Evolutionary conservation across 2,888 invertebrate species (phyloP).

Genomic region (Polietes domitor): DNA sequence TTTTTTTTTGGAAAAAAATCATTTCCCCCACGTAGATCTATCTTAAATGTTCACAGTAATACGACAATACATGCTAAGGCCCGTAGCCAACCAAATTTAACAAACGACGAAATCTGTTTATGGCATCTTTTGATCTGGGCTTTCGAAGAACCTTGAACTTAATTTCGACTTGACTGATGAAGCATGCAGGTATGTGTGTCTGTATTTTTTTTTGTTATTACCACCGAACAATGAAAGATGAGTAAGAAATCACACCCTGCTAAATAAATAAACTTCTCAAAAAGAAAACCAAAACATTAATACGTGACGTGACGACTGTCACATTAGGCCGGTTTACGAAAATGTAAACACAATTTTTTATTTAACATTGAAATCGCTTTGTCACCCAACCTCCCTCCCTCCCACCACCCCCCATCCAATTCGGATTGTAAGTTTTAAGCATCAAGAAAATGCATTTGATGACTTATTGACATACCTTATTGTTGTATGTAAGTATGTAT

Average conservation of each 20-base stretch:
- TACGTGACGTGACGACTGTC: conserved; percentile 2
- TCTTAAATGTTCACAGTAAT: too few relatives aligned
- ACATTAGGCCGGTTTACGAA: neutral
- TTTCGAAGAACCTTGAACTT: conserved; percentile 13
- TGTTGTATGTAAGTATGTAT: neutral
- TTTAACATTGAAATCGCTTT: neutral
- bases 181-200: neutral
- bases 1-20: too few relatives aligned
- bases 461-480: neutral
- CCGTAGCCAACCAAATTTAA: neutral
- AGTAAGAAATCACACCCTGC: neutral
- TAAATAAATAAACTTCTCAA: neutral
- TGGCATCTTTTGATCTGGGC: neutral
- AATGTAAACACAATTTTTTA: neutral
- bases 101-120: conserved; percentile 3
- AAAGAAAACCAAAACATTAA: too few relatives aligned
- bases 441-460: neutral
- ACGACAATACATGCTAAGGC: neutral
- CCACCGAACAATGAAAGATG: neutral
- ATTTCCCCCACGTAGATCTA: too few relatives aligned
- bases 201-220: neutral
- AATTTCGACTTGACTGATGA: neutral
- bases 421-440: neutral
- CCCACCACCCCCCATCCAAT: too few relatives aligned
- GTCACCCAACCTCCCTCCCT: too few relatives aligned